phyloP scores from a whole-genome alignment of 2,113 vertebrate species.

The Polypterus bichir region DNA sequence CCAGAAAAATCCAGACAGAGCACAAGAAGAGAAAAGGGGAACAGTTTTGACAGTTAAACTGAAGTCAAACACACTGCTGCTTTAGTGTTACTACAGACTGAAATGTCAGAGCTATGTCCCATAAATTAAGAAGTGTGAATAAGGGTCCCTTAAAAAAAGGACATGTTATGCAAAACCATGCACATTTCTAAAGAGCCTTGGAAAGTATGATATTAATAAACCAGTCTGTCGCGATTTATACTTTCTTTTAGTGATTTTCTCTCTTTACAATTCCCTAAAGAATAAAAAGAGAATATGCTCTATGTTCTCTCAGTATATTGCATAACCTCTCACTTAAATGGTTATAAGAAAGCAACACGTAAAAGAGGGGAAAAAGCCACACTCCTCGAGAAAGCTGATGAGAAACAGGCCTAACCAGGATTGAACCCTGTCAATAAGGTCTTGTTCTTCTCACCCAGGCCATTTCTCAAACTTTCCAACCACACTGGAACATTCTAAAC shows the following conservation, averaged over 20 bases:
- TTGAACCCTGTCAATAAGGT: conserved; percentile 67
- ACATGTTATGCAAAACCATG: not conserved
- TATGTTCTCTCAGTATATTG: conserved; percentile 4
- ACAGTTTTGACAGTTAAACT: accelerated
- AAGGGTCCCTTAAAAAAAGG: not conserved
- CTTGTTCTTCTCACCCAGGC: conserved; percentile 70
- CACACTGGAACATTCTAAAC: conserved; percentile 75
- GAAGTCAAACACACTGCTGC: not conserved
- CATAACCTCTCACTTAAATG: conserved; percentile 9
- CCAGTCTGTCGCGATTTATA: conserved; percentile 3
- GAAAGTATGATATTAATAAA: not conserved
- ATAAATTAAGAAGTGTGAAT: conserved; percentile 9
- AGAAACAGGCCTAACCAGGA: conserved; percentile 45
- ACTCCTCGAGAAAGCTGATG: conserved; percentile 42
- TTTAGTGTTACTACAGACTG: not conserved
- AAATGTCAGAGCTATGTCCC: conserved; percentile 10
- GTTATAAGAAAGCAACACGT: conserved; percentile 13
- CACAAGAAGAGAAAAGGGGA: not conserved
- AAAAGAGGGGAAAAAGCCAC: conserved; percentile 13
- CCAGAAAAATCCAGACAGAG: not conserved
- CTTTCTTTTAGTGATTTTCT: conserved; percentile 10
- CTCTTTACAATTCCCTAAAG: not conserved
- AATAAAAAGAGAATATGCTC: conserved; percentile 8
- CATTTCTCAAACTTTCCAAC: conserved; percentile 76
- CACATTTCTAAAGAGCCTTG: not conserved